Conservation (phyloP, 1,140 invertebrate species). For the Acyrthosiphon pisum region DNA sequence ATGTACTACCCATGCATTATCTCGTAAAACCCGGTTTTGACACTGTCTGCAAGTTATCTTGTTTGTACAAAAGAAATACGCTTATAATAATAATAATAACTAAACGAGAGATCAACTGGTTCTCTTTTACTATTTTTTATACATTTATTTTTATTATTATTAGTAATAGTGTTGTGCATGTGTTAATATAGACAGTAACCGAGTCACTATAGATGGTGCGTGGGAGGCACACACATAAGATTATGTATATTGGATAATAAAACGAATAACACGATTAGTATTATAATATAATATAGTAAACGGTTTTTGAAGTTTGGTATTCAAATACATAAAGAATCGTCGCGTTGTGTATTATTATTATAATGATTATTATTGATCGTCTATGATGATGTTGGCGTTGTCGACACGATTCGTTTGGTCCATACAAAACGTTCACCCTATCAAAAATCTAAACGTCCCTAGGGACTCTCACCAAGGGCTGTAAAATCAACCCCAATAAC, state of each 20-base stretch:
- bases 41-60: slow-evolving; percentile 42
- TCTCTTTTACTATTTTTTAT: background rate
- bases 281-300: slow-evolving; percentile 23
- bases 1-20: slow-evolving; percentile 40
- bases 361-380: slow-evolving; percentile 12
- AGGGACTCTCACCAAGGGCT: background rate
- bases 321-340: slow-evolving; percentile 7
- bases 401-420: slow-evolving; percentile 22
- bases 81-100: slow-evolving; percentile 37
- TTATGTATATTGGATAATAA: background rate
- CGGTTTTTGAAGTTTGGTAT: slow-evolving; percentile 15
- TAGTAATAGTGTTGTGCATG: slow-evolving; percentile 1
- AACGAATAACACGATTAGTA: slow-evolving; percentile 4
- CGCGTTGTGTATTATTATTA: background rate
- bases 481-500: background rate
- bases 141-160: slow-evolving; percentile 29
- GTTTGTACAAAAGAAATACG: slow-evolving; percentile 28
- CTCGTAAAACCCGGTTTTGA: slow-evolving; percentile 47
- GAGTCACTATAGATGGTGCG: background rate
- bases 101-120: slow-evolving; percentile 30
- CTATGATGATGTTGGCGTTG: background rate
- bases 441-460: background rate
- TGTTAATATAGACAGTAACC: slow-evolving; percentile 43
- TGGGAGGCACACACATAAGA: slow-evolving; percentile 23
- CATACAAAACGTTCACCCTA: background rate